Conservation (phyloP, 1,140 invertebrate species). For the Drosophila bocqueti region DNA sequence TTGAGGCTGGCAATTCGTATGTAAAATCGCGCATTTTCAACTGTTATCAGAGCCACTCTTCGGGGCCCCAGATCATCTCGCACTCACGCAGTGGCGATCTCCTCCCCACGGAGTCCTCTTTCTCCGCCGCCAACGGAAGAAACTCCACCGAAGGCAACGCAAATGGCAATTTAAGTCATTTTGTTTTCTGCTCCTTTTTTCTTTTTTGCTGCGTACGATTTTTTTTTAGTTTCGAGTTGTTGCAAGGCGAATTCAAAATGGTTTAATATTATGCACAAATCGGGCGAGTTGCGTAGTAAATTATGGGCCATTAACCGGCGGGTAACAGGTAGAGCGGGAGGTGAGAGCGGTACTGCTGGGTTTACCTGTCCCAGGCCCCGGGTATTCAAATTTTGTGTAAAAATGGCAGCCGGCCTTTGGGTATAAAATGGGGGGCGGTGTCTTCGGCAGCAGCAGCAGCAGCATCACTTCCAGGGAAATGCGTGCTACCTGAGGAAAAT, state of each 20-base stretch:
- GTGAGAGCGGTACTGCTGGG: constrained; percentile 10
- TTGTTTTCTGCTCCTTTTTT: constrained; percentile 47
- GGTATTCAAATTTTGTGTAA: constrained; percentile 53
- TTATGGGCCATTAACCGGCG: constrained; percentile 57
- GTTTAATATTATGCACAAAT: constrained; percentile 68
- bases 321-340: constrained; percentile 28
- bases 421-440: constrained; percentile 54
- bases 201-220: constrained; percentile 21
- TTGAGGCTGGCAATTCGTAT: constrained; percentile 36
- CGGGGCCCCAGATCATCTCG: constrained; percentile 50
- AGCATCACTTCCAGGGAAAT: constrained; percentile 44
- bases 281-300: constrained; percentile 61
- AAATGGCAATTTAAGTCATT: constrained; percentile 71
- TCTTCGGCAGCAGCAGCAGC: constrained; percentile 15
- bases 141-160: constrained; percentile 39
- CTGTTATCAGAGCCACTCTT: constrained; percentile 51
- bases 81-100: constrained; percentile 12
- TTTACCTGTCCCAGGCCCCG: constrained; percentile 30
- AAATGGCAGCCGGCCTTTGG: constrained; percentile 56
- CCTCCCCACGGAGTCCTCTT: constrained; percentile 2
- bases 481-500: constrained; percentile 53
- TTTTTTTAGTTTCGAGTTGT: constrained; percentile 29
- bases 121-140: neutral
- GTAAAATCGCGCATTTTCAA: constrained; percentile 60
- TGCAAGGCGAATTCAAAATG: constrained; percentile 57